phyloP scores from a whole-genome alignment of 2,888 invertebrate species.

The Rosalia funebris region DNA sequence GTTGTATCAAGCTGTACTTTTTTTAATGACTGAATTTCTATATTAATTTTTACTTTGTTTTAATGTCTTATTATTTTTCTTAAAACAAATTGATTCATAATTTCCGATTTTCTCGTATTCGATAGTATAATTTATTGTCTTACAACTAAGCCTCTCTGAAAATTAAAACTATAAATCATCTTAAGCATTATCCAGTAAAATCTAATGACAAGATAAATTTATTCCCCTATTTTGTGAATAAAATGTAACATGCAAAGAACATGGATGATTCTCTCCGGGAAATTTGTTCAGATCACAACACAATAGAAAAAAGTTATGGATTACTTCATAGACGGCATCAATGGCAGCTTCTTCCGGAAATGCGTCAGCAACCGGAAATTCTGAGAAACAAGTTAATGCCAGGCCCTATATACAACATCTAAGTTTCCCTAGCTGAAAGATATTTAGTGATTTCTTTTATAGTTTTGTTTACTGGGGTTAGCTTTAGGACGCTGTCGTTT shows the following conservation, averaged over 20 bases:
- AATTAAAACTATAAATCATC: background rate
- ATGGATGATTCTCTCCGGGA: constrained; percentile 34
- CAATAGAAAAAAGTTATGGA: constrained; percentile 45
- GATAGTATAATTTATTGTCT: no score
- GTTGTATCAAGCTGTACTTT: no score
- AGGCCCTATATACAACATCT: constrained; percentile 21
- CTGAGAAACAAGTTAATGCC: constrained; percentile 45
- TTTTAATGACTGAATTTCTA: no score
- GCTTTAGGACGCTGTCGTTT: constrained; percentile 27
- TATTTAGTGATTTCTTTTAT: constrained; percentile 51
- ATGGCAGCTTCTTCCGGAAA: constrained; percentile 47
- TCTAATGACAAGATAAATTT: background rate
- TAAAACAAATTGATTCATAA: no score
- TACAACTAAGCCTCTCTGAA: no score
- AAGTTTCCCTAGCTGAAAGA: constrained; percentile 39
- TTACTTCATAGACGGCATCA: constrained; percentile 37
- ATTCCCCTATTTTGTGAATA: constrained; percentile 32
- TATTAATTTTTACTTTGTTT: no score
- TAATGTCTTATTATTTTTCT: no score
- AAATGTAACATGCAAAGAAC: constrained; percentile 13
- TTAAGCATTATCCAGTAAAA: background rate
- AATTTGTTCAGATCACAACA: constrained; percentile 40
- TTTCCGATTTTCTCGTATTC: no score
- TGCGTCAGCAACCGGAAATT: constrained; percentile 52
- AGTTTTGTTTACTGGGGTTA: constrained; percentile 50